A percentile compares a stretch with the other conserved stretches of the same genome.
Evolutionary conservation across 1,140 invertebrate genomes (phyloP).

Genomic region (Sycophaga agraensis): DNA sequence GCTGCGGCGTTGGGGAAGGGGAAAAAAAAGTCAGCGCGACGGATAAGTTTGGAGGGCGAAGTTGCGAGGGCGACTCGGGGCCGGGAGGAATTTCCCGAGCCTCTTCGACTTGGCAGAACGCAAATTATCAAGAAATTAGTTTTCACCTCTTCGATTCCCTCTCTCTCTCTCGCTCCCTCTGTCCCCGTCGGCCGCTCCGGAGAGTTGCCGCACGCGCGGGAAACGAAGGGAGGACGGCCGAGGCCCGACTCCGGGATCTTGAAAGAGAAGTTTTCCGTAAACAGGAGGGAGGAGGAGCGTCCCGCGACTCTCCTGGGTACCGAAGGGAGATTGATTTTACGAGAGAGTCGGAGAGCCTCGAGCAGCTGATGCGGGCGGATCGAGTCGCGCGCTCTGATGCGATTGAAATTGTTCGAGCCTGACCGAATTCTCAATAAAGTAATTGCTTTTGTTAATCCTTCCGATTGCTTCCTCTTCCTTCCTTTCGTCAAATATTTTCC

Average conservation of each 20-base stretch:
- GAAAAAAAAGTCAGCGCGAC: not conserved
- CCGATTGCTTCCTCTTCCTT: not conserved
- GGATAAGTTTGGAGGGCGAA: not conserved
- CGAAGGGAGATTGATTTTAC: conserved; percentile 44
- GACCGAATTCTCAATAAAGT: conserved; percentile 16
- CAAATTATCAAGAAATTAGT: conserved; percentile 32
- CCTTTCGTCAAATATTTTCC: no score
- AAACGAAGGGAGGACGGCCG: not conserved
- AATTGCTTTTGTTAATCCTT: conserved; percentile 25
- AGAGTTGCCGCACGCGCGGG: not conserved
- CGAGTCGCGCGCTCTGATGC: not conserved
- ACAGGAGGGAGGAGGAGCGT: not conserved
- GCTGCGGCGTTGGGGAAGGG: not conserved
- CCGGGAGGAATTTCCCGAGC: not conserved
- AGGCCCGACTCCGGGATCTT: not conserved
- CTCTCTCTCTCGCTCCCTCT: not conserved
- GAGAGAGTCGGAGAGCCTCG: conserved; percentile 20
- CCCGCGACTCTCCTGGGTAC: conserved; percentile 8
- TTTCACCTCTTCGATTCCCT: conserved; percentile 14
- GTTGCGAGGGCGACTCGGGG: not conserved
- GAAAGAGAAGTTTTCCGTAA: conserved; percentile 24
- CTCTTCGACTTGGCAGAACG: not conserved
- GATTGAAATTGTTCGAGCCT: conserved; percentile 21
- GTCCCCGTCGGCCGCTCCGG: no score
- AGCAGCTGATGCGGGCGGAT: not conserved